phyloP scores from a whole-genome alignment of 2,113 vertebrate species.

The Gnathonemus longibarbis region DNA sequence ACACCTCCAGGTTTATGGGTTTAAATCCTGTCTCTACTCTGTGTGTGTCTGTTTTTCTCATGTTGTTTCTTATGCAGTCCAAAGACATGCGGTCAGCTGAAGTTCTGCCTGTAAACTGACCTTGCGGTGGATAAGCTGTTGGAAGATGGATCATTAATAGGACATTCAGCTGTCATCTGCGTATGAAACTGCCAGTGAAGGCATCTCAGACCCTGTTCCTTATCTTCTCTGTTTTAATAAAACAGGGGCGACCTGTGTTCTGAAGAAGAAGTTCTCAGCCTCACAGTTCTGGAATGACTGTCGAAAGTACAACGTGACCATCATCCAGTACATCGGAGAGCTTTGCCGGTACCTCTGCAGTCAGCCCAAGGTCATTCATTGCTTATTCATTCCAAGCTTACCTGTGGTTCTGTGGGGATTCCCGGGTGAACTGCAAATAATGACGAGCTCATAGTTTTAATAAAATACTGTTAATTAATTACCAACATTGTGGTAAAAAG shows the following conservation, averaged over 20 bases:
- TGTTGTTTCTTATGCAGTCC: background rate
- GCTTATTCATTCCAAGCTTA: background rate
- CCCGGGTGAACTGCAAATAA: background rate
- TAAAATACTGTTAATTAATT: background rate
- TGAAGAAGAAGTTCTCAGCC: constrained; percentile 87
- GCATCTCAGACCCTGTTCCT: background rate
- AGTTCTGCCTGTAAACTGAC: background rate
- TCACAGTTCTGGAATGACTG: constrained; percentile 89
- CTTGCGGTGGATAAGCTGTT: background rate
- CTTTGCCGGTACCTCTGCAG: constrained; percentile 83
- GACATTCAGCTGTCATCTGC: background rate
- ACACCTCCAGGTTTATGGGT: background rate
- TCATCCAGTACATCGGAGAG: constrained; percentile 89
- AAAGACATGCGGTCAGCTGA: background rate
- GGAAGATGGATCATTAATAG: background rate
- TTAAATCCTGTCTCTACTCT: background rate
- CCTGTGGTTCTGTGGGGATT: background rate
- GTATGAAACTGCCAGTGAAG: background rate
- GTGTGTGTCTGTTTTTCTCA: background rate
- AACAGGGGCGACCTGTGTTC: constrained; percentile 80
- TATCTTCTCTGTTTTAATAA: background rate
- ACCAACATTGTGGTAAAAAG: background rate
- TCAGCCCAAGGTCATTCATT: constrained; percentile 66
- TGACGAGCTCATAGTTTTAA: background rate
- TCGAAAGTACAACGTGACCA: constrained; percentile 72